Conservation (phyloP, 2,113 vertebrate genomes). For the Rhabdornis inornatus region DNA sequence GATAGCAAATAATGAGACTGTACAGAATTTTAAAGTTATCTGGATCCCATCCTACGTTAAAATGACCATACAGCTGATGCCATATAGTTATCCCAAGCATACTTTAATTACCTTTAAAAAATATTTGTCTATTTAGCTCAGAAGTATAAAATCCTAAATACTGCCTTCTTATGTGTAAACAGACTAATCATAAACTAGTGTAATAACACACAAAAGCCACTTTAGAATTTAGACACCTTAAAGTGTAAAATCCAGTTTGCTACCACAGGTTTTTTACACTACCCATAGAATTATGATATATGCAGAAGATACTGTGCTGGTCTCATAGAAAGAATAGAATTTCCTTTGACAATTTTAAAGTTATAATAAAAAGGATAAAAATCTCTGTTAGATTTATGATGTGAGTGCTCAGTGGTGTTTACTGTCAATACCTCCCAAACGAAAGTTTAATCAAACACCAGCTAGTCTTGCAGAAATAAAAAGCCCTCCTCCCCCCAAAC, state of each 20-base stretch:
- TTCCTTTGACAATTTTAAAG: neutral
- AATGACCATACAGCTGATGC: neutral
- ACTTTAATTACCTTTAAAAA: neutral
- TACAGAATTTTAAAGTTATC: neutral
- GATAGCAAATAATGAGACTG: neutral
- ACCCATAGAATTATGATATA: neutral
- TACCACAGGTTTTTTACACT: neutral
- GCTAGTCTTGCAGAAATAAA: neutral
- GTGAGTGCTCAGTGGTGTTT: neutral
- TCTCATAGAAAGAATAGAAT: neutral
- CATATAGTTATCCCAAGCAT: neutral
- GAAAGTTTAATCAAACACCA: neutral
- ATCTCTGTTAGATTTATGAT: neutral
- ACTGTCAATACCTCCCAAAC: neutral
- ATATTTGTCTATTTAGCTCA: neutral
- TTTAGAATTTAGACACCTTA: neutral
- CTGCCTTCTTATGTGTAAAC: neutral
- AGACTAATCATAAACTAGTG: neutral
- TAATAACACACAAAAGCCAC: neutral
- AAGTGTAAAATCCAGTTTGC: neutral
- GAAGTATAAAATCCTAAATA: neutral
- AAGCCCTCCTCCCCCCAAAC: neutral
- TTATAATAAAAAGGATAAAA: neutral
- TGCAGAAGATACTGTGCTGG: neutral
- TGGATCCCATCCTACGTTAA: neutral